Evolutionary conservation across 1,140 invertebrate genomes (phyloP).

Genomic region (Palaemon carinicauda): DNA sequence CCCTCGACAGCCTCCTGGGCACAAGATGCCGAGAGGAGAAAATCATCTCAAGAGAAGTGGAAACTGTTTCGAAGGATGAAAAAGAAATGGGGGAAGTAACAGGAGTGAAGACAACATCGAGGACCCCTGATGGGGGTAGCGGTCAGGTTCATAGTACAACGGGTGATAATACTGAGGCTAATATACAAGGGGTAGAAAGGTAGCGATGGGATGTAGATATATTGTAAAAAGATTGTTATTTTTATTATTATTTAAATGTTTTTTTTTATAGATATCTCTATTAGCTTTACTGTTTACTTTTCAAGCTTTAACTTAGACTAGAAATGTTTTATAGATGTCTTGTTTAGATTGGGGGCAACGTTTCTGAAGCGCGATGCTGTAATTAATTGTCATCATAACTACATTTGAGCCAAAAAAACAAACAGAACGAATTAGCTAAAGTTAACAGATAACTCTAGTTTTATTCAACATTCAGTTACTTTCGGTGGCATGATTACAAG

Average conservation of each 20-base stretch:
- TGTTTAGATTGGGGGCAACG: too few species aligned
- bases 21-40: background rate
- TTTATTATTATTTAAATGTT: background rate
- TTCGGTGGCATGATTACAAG: background rate
- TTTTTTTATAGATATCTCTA: background rate
- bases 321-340: background rate
- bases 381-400: too few species aligned
- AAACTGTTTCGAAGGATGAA: background rate
- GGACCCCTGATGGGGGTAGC: background rate
- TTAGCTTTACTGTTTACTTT: background rate
- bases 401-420: too few species aligned
- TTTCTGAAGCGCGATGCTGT: too few species aligned
- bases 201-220: too few species aligned
- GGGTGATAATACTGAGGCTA: background rate
- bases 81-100: background rate
- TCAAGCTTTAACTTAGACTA: background rate
- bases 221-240: background rate
- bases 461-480: background rate
- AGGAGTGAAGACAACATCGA: background rate
- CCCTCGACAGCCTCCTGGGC: background rate
- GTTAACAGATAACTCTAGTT: too few species aligned
- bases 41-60: background rate
- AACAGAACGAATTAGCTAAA: too few species aligned
- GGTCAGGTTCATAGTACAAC: background rate
- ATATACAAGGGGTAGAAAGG: too few species aligned